A percentile compares a stretch with the other conserved stretches of the same genome.
Conservation (phyloP, 1,140 invertebrate species). For the Sycophila sp. region DNA sequence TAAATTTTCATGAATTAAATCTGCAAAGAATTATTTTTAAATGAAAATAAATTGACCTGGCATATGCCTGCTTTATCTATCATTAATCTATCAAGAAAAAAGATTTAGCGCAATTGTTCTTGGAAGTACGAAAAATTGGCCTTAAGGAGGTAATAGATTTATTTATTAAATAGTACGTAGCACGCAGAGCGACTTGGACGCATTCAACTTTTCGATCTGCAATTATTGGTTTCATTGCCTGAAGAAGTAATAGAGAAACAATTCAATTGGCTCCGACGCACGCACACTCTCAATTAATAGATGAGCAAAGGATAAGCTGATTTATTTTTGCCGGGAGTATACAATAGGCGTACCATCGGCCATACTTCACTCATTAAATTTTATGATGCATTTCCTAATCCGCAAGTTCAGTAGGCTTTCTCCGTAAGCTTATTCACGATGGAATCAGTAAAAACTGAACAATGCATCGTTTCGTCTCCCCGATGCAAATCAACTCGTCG, state of each 20-base stretch:
- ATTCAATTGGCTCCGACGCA: not conserved
- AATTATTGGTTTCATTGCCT: not conserved
- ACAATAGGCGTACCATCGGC: conserved; percentile 5
- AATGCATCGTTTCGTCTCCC: not conserved
- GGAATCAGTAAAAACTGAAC: not conserved
- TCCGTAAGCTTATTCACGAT: conserved; percentile 2
- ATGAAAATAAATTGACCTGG: too few relatives aligned
- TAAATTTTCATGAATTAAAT: too few relatives aligned
- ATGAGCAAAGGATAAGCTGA: not conserved
- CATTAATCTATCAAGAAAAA: too few relatives aligned
- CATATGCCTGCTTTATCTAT: too few relatives aligned
- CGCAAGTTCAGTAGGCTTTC: too few relatives aligned
- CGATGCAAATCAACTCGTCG: not conserved
- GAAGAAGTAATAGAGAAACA: not conserved
- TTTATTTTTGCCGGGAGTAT: not conserved
- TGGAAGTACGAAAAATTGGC: too few relatives aligned
- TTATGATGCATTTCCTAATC: conserved; percentile 13
- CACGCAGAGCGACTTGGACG: too few relatives aligned
- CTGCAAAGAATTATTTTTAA: too few relatives aligned
- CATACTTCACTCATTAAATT: conserved; percentile 13
- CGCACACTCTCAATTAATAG: not conserved
- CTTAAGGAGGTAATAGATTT: too few relatives aligned
- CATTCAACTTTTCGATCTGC: too few relatives aligned
- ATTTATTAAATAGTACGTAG: too few relatives aligned
- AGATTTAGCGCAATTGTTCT: too few relatives aligned